Base-by-base conservation (phyloP, 2,113 vertebrate species). In the Empidonax alnorum region DNA sequence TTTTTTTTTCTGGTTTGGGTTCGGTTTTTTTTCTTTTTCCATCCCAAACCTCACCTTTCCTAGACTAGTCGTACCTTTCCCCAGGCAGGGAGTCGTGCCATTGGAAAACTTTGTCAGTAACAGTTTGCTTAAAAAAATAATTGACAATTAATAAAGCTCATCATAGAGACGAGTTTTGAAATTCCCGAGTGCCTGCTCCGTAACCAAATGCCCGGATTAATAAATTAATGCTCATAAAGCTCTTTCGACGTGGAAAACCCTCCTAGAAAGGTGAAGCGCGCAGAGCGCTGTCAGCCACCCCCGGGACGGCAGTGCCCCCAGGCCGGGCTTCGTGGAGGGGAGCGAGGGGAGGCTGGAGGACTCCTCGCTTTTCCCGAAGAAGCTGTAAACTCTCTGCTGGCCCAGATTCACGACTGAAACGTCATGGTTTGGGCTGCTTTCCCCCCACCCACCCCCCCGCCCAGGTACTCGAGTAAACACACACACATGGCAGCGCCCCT, bases 361-460 rank as follows among this genome's bases (percentile, higher is more conserved):
- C 23, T 8, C 90, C 49, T 35, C 49, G 5, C 44, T 59, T 21
- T 33, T 68, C 87, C 71, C 50, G 14, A 11, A 69, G 61, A 90
- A 72, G 41, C 24, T 16, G 24, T 6, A 61, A 66, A 89, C 50
- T 66, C 21, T 47, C 37, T 27, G 42, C 31, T 59, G 35, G 15
- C 21, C 73, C 58, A n/a, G 17, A 79, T 52, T 79, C 39, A 23
- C 12, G 7, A 22, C 42, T 28, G 37, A 72, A 87, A 84, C 68
- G 14, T 35, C 75, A 71, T 9, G 41, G 14, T 59, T 79, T 59
- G 10, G 16, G 22, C 13, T 62, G 30, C 5, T 17, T 59, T 14
- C 1, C 2, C 8, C 2, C 8, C 5, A 42, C 3, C 3, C 17
- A 7, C 62, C 12, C 6, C 1, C 4, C 27, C 44, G 20, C 44